A percentile compares a stretch with the other conserved stretches of the same genome.
phyloP scores from a whole-genome alignment of 2,888 invertebrate genomes.

The Nephrotoma appendiculata region DNA sequence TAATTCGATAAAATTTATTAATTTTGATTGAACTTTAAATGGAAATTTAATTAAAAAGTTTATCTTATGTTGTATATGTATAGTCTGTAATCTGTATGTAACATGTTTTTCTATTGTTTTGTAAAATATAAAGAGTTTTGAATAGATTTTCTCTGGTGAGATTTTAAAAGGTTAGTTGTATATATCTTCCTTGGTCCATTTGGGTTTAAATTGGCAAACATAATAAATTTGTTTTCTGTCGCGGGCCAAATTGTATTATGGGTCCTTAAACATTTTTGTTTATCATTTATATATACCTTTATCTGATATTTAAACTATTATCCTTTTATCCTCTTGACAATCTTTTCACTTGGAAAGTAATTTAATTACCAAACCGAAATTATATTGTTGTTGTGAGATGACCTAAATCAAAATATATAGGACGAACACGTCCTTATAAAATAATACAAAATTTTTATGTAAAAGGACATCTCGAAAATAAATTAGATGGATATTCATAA shows the following conservation, averaged over 20 bases:
- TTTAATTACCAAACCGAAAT: background rate
- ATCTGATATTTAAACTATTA: background rate
- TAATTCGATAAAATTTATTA: background rate
- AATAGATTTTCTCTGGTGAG: no score
- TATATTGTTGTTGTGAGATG: background rate
- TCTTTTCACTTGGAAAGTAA: background rate
- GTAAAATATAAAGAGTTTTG: no score
- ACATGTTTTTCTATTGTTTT: no score
- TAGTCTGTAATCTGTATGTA: no score
- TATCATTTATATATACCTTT: background rate
- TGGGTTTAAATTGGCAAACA: no score
- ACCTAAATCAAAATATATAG: background rate
- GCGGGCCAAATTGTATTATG: background rate
- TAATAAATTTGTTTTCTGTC: background rate
- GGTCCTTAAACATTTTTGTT: background rate
- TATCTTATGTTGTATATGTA: background rate
- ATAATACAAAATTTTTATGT: background rate
- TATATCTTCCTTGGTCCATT: no score
- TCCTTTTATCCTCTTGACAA: background rate
- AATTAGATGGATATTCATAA: background rate
- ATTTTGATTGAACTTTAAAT: background rate
- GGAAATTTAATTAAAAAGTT: background rate
- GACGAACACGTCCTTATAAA: background rate
- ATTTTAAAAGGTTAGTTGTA: no score
- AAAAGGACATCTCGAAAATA: background rate